A percentile compares a stretch with the other conserved stretches of the same genome.
phyloP scores from a whole-genome alignment of 37 sponge, comb jelly and placozoan genomes.

The Chondrilla cf. caribensis region DNA sequence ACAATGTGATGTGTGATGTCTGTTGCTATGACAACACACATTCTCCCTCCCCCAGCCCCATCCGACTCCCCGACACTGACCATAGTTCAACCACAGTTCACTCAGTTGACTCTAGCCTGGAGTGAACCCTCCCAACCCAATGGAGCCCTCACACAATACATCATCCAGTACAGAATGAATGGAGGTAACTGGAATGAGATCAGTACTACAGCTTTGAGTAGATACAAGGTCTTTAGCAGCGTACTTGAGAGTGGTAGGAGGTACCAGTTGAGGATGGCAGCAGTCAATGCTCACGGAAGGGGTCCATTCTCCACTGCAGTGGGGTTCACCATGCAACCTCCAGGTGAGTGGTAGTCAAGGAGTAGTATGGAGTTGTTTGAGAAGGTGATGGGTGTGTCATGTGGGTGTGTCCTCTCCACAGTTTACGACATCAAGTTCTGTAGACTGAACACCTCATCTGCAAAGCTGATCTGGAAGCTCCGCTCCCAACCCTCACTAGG shows the following conservation, averaged over 20 bases:
- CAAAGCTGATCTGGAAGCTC: neutral
- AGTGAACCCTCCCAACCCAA: neutral
- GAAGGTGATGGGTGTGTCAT: too few relatives aligned
- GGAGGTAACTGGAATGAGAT: neutral
- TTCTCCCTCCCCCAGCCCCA: neutral
- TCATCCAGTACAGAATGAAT: neutral
- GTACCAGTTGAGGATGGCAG: neutral
- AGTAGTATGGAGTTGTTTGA: too few relatives aligned
- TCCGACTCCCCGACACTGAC: neutral
- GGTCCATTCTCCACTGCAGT: neutral
- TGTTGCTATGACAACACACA: too few relatives aligned
- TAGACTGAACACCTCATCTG: neutral
- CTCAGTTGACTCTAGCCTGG: neutral
- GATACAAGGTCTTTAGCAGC: neutral
- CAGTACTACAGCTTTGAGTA: neutral
- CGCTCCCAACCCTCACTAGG: too few relatives aligned
- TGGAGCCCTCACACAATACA: neutral
- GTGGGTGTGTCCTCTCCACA: neutral
- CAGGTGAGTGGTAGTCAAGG: neutral
- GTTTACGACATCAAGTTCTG: neutral
- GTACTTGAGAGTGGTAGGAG: neutral
- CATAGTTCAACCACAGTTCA: slow-evolving; percentile 3
- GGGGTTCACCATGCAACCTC: neutral
- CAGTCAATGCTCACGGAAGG: neutral
- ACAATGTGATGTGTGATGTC: too few relatives aligned